These are phyloP conservation scores for Parauchenoglanis punctatus DNA, from an alignment of 2,797 vertebrate species.

Conservation along the genomic window DNA sequence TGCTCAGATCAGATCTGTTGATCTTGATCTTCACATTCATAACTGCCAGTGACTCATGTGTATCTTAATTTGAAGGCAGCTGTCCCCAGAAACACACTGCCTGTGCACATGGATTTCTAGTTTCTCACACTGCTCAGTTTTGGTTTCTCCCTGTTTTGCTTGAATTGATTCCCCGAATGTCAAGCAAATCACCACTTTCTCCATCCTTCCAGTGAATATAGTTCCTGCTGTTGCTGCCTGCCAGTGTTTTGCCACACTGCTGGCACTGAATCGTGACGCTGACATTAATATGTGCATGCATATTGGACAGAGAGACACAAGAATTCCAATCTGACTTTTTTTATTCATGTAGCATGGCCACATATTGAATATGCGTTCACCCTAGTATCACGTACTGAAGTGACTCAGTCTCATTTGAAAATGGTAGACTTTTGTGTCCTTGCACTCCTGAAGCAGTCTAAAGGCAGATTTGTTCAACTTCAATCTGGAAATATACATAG, in stretches of 20 bases:
- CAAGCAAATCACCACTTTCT: not conserved
- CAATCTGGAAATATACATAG: not conserved
- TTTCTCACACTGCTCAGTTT: not conserved
- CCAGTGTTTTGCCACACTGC: not conserved
- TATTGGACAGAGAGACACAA: not conserved
- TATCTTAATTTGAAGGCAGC: not conserved
- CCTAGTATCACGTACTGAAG: not conserved
- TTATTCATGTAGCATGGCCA: not conserved
- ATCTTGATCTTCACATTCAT: not conserved
- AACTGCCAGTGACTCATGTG: not conserved
- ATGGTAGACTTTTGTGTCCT: not conserved
- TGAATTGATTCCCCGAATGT: not conserved
- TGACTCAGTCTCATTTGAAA: not conserved
- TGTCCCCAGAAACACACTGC: not conserved
- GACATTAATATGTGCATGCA: not conserved
- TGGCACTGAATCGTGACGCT: not conserved
- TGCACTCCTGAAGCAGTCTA: not conserved
- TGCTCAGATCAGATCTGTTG: not conserved
- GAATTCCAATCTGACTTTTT: slow-evolving; percentile 8
- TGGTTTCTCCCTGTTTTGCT: not conserved
- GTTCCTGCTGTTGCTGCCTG: not conserved
- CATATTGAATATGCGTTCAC: not conserved
- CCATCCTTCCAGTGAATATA: not conserved
- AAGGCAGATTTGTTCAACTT: not conserved
- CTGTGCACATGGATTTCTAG: not conserved